Conservation (phyloP, 2,113 vertebrate genomes). For the Azemiops feae region DNA sequence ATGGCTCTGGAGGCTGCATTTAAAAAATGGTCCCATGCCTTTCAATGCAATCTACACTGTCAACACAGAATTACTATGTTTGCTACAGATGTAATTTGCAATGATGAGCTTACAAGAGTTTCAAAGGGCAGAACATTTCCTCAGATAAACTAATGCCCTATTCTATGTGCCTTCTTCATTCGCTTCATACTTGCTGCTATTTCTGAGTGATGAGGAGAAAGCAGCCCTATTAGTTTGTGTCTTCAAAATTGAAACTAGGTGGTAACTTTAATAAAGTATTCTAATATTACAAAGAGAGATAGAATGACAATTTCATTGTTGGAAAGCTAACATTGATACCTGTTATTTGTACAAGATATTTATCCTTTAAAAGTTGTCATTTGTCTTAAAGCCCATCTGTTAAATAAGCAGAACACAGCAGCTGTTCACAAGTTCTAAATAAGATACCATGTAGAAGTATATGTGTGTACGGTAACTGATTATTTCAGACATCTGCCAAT, state of each 20-base stretch:
- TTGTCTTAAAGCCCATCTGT: not conserved
- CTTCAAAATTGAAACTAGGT: not conserved
- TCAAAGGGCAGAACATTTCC: not conserved
- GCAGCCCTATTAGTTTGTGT: not conserved
- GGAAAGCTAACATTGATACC: not conserved
- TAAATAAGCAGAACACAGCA: not conserved
- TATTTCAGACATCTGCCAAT: slow-evolving; percentile 12
- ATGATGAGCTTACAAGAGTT: too few relatives aligned
- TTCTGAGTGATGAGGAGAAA: not conserved
- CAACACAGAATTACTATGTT: not conserved
- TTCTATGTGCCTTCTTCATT: not conserved
- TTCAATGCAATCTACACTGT: not conserved
- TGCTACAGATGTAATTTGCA: not conserved
- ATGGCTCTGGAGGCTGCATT: not conserved
- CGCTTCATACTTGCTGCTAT: not conserved
- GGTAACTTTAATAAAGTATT: not conserved
- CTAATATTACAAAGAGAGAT: not conserved
- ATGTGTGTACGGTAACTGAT: not conserved
- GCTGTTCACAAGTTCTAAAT: not conserved
- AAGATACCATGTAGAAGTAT: not conserved
- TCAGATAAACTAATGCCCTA: not conserved
- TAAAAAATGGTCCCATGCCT: not conserved
- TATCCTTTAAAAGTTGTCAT: slow-evolving; percentile 6
- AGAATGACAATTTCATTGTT: not conserved
- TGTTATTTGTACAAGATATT: not conserved